Base-by-base conservation (phyloP, 2,888 invertebrate genomes). In the Copidosoma aretas region DNA sequence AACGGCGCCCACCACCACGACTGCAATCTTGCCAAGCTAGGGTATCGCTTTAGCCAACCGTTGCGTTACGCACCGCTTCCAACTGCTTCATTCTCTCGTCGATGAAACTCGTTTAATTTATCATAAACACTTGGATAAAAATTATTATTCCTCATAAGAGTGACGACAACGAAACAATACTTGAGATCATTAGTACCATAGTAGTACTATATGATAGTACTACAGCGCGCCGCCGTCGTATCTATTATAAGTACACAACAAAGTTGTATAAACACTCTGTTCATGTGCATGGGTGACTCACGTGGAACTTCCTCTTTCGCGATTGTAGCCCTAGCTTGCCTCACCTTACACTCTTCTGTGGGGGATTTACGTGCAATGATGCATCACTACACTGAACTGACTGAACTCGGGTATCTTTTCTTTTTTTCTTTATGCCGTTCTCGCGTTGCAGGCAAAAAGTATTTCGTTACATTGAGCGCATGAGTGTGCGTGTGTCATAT, bases 261-360 rank as follows among this genome's bases (percentile, higher is more conserved):
- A 5, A 32, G 4, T 5, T 32, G 32, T 32, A 32, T 32, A 32
- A 5, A 32, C 32, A 32, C 32, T 5, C 3, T 32, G 32, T n/a
- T n/a, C n/a, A 32, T 32, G 32, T 32, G 32, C 12, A 46, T 46
- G 43, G 12, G 15, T 64, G 64, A 64, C 51, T 64, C 64, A 64
- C 51, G 24, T 56, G 64, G 64, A n/a, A 51, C 57, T 64, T 64
- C 58, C 64, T 22, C 41, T 64, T 51, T 39, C 64, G n/a, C 58
- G 49, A 64, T 64, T n/a, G 49, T 3, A 0, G 51, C 57, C 1
- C 17, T 22, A 14, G n/a, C 32, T 64, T 64, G 64, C 64, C 49
- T 64, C 64, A 64, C 21, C 21, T 22, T 14, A 17, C 56, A 15
- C 12, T 46, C 8, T 14, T 46, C 43, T 14, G n/a, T n/a, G n/a